Percentiles rank a stretch among this genome's conserved stretches.
Evolutionary conservation across 2,888 invertebrate genomes (phyloP).

Genomic region (Tenthredo notha): DNA sequence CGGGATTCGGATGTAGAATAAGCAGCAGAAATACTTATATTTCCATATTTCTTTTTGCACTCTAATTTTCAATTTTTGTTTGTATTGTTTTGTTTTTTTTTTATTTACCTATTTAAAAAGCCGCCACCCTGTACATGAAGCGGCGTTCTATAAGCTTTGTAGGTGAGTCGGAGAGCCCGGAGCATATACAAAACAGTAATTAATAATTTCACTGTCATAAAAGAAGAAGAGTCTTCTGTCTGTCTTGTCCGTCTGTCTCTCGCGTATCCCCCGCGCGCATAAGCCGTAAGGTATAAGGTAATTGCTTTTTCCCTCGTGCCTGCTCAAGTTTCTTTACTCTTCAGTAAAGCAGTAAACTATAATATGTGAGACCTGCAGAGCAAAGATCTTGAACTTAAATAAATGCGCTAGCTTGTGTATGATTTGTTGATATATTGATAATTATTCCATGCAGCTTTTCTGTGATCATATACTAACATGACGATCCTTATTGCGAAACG

Average conservation of each 20-base stretch:
- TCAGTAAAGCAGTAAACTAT: conserved; percentile 20
- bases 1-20: neutral
- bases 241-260: conserved; percentile 53
- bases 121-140: neutral
- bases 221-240: conserved; percentile 58
- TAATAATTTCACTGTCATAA: conserved; percentile 72
- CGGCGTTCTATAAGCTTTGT: conserved; percentile 62
- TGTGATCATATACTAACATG: neutral
- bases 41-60: neutral
- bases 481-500: neutral
- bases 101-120: neutral
- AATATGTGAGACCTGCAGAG: conserved; percentile 31
- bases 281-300: conserved; percentile 57
- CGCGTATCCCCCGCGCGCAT: conserved; percentile 9
- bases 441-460: neutral
- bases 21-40: neutral
- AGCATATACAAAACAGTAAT: conserved; percentile 69
- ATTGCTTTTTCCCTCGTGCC: conserved; percentile 65
- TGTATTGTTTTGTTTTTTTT: neutral
- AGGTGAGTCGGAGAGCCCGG: conserved; percentile 53
- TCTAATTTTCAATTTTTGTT: neutral
- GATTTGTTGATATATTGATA: no score
- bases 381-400: neutral
- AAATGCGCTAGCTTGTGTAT: neutral
- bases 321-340: conserved; percentile 43